Conservation (phyloP, 2,888 invertebrate genomes). For the Rotaria macrura region DNA sequence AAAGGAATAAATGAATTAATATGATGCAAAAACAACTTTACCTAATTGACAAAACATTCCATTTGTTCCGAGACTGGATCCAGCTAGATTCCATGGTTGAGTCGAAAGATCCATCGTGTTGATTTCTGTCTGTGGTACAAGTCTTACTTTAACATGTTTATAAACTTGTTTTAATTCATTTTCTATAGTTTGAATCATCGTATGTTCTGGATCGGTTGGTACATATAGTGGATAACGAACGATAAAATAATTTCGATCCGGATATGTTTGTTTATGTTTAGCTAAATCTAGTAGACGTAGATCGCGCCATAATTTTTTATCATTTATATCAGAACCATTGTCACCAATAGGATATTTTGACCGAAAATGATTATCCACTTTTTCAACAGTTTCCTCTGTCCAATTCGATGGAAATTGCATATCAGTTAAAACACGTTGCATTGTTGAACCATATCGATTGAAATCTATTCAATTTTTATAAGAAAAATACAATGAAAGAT, state of each 20-base stretch:
- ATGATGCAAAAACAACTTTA: neutral
- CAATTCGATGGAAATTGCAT: neutral
- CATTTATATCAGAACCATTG: neutral
- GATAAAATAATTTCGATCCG: neutral
- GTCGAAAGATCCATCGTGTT: neutral
- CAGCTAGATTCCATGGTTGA: constrained; percentile 4
- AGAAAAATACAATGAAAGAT: neutral
- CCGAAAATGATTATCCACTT: constrained; percentile 39
- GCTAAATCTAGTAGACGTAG: constrained; percentile 42
- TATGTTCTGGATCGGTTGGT: neutral
- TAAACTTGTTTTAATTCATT: constrained; percentile 17
- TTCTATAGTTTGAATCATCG: neutral
- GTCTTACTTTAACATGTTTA: neutral
- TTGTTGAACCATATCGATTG: constrained; percentile 41
- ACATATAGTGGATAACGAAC: neutral
- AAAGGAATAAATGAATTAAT: too few relatives aligned
- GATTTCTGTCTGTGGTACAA: neutral
- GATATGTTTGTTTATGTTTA: constrained; percentile 36
- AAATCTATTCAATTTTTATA: constrained; percentile 43
- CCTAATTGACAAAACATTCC: constrained; percentile 14
- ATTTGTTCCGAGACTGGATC: neutral
- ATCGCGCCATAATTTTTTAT: constrained; percentile 43
- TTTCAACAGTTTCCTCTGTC: constrained; percentile 31
- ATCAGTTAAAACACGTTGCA: constrained; percentile 38
- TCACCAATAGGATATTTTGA: neutral